These are phyloP conservation scores for roundworm (Caenorhabditis elegans) DNA, from an alignment of 1,140 invertebrate species.

Conservation along the genomic window DNA sequence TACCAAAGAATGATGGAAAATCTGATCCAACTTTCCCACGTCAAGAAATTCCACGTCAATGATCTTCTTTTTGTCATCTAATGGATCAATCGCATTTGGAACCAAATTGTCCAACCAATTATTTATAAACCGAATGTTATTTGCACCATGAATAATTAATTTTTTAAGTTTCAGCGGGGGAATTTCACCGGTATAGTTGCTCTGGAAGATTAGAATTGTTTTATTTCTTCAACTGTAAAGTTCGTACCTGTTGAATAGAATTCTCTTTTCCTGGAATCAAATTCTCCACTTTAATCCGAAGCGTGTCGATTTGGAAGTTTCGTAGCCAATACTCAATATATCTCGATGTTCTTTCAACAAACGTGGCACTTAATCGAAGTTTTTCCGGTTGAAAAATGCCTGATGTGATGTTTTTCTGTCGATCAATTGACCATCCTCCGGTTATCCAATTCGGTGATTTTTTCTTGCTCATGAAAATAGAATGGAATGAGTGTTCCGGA, in stretches of 20 bases:
- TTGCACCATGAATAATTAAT: background rate
- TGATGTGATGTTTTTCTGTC: background rate
- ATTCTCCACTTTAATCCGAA: background rate
- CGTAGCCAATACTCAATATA: slow-evolving; percentile 6
- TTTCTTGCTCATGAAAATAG: background rate
- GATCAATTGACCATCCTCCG: background rate
- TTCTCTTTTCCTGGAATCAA: background rate
- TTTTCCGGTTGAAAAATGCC: background rate
- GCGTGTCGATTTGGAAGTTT: background rate
- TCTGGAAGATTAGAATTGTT: background rate
- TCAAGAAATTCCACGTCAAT: background rate
- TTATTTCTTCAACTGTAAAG: too few species aligned
- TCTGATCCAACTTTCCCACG: background rate
- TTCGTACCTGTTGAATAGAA: background rate
- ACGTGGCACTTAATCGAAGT: background rate
- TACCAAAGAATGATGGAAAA: background rate
- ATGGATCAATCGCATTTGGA: background rate
- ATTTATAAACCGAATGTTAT: background rate
- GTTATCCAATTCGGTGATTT: background rate
- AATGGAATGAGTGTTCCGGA: background rate
- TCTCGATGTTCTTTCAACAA: background rate
- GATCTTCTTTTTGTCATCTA: background rate
- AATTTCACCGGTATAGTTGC: background rate
- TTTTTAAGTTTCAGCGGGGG: background rate
- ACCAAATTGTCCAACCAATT: background rate